Percentiles rank a stretch among this genome's conserved stretches.
phyloP scores from a whole-genome alignment of 2,888 invertebrate genomes.

The Nomada ferruginata region DNA sequence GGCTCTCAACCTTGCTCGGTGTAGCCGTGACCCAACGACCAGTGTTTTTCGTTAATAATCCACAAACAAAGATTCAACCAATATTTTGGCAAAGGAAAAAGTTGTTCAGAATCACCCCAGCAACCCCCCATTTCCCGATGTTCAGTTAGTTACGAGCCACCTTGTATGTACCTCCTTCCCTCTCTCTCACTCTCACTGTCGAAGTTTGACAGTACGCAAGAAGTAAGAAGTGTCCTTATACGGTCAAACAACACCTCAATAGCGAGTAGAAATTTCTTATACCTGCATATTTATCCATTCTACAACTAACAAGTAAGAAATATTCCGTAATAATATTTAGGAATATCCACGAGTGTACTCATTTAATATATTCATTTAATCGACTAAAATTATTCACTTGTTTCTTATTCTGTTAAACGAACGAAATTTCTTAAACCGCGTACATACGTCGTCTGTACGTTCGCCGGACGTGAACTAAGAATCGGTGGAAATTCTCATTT shows the following conservation, averaged over 20 bases:
- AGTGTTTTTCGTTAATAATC: no score
- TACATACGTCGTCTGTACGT: neutral
- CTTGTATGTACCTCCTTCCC: no score
- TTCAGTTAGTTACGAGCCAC: no score
- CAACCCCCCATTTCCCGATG: no score
- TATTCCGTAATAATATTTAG: neutral
- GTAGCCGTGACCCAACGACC: no score
- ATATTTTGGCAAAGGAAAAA: no score
- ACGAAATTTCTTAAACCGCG: neutral
- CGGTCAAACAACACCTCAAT: conserved; percentile 1
- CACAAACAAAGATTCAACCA: no score
- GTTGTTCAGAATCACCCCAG: no score
- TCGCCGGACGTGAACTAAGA: conserved; percentile 7
- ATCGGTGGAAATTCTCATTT: conserved; percentile 1
- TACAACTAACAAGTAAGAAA: neutral
- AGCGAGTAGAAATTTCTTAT: conserved; percentile 1
- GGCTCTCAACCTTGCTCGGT: no score
- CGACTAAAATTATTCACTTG: neutral
- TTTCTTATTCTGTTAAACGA: neutral
- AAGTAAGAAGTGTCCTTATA: conserved; percentile 12
- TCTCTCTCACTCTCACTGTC: neutral
- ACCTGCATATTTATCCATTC: no score
- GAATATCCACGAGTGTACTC: no score
- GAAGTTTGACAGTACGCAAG: conserved; percentile 7
- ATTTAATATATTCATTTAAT: neutral